These are phyloP conservation scores for Pipra filicauda DNA, from an alignment of 2,113 vertebrate species.

Conservation along the genomic window DNA sequence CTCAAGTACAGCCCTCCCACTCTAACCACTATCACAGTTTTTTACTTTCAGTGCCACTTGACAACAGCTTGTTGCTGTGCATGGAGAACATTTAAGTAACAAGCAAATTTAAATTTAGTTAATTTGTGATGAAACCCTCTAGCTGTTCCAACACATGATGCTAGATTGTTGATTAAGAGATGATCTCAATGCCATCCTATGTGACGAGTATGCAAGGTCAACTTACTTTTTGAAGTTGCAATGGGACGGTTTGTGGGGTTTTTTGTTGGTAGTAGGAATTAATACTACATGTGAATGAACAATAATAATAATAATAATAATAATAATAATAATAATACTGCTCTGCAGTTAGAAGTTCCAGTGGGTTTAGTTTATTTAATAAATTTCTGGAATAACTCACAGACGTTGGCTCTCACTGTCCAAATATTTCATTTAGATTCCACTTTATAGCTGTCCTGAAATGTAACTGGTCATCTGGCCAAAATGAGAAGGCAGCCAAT, in stretches of 20 bases:
- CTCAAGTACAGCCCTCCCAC: neutral
- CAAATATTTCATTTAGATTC: conserved; percentile 55
- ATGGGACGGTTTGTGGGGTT: neutral
- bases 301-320: conserved; percentile 10
- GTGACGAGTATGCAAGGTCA: neutral
- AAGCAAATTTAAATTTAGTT: neutral
- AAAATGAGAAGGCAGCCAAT: conserved; percentile 45
- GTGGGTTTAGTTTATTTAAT: conserved; percentile 49
- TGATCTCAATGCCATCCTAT: neutral
- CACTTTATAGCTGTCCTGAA: conserved; percentile 46
- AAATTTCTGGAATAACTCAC: conserved; percentile 55
- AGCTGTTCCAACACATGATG: neutral
- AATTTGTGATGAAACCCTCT: neutral
- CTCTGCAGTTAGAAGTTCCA: conserved; percentile 13
- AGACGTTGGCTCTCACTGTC: conserved; percentile 14
- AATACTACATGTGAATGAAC: neutral
- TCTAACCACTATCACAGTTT: neutral
- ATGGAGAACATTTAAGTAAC: neutral
- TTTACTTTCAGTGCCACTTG: neutral
- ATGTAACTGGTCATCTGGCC: conserved; percentile 50
- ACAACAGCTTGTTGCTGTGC: neutral
- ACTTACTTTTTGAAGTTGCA: neutral
- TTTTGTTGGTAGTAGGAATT: neutral
- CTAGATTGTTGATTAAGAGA: neutral
- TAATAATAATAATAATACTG: conserved; percentile 12